Evolutionary conservation across 1,140 invertebrate genomes (phyloP).

Genomic region (Drosophila kohkoa): DNA sequence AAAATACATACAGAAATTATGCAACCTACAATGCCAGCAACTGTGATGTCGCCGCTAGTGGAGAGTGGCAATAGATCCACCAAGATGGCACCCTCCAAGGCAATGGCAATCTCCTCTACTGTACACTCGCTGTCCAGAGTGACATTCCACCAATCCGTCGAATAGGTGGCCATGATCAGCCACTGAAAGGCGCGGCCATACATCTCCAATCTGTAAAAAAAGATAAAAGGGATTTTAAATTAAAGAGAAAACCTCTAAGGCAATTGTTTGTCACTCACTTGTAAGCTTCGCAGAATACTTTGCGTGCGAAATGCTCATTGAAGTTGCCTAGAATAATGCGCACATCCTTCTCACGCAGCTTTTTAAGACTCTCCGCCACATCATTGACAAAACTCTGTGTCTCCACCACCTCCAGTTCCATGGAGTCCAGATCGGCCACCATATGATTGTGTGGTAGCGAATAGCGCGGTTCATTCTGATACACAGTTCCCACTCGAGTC

Average conservation of each 20-base stretch:
- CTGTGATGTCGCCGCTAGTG: conserved; percentile 90
- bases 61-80: conserved; percentile 88
- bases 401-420: conserved; percentile 93
- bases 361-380: conserved; percentile 92
- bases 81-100: conserved; percentile 95
- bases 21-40: conserved; percentile 94
- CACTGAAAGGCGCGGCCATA: conserved; percentile 98
- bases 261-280: conserved; percentile 85
- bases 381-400: conserved; percentile 98
- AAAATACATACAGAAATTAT: too few species aligned
- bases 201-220: conserved; percentile 89
- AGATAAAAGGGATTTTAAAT: neutral
- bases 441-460: conserved; percentile 96
- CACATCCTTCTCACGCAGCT: conserved; percentile 96
- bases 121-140: conserved; percentile 89
- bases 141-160: conserved; percentile 91
- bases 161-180: conserved; percentile 97
- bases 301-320: conserved; percentile 96
- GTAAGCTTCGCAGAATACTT: conserved; percentile 97
- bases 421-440: conserved; percentile 93
- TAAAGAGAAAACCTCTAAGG: neutral
- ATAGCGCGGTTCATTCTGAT: conserved; percentile 98
- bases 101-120: conserved; percentile 90
- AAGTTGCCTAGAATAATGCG: conserved; percentile 98
- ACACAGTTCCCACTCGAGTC: conserved; percentile 98